Conservation (phyloP, 2,888 invertebrate genomes). For the Watsonalla cultraria region DNA sequence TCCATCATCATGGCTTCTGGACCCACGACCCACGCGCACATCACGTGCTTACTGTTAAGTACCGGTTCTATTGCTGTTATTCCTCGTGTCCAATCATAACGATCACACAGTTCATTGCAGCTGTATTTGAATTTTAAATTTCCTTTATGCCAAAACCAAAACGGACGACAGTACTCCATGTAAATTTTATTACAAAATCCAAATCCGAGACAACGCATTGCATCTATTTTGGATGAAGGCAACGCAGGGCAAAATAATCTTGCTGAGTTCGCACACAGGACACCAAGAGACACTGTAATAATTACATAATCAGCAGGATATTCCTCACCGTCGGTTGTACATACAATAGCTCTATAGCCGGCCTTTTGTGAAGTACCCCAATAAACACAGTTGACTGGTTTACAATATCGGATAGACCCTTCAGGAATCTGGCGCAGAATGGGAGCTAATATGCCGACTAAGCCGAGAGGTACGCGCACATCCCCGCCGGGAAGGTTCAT, state of each 20-base stretch:
- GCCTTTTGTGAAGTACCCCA: constrained; percentile 80
- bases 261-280: constrained; percentile 81
- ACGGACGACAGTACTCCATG: constrained; percentile 85
- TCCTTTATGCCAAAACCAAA: constrained; percentile 84
- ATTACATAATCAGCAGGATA: constrained; percentile 88
- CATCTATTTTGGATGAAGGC: constrained; percentile 83
- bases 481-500: constrained; percentile 79
- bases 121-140: constrained; percentile 81
- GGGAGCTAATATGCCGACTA: constrained; percentile 82
- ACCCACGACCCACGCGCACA: constrained; percentile 85
- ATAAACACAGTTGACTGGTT: constrained; percentile 83
- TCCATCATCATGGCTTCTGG: constrained; percentile 83
- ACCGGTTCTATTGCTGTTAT: constrained; percentile 83
- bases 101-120: constrained; percentile 67
- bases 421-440: constrained; percentile 81
- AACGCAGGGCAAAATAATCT: constrained; percentile 85
- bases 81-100: constrained; percentile 85
- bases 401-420: constrained; percentile 81
- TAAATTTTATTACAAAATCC: constrained; percentile 88
- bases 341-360: constrained; percentile 76
- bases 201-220: constrained; percentile 83
- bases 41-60: constrained; percentile 83
- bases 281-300: constrained; percentile 87
- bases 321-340: constrained; percentile 83
- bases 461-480: constrained; percentile 81